Conservation (phyloP, 2,113 vertebrate genomes). For the Gymnobelideus leadbeateri region DNA sequence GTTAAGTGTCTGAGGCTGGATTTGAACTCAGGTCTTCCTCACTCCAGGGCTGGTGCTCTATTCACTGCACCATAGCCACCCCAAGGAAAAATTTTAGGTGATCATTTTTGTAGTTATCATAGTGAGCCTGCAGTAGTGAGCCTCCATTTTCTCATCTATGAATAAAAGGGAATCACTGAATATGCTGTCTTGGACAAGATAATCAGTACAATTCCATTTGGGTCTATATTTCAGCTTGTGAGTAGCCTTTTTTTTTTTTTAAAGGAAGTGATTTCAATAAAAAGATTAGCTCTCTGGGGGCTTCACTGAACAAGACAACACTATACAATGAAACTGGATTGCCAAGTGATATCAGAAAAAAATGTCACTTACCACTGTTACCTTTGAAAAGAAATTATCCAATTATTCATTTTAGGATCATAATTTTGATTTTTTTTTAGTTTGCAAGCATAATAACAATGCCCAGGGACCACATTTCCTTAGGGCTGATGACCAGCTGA, state of each 20-base stretch:
- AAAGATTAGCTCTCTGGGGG: background rate
- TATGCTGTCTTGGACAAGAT: background rate
- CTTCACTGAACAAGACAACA: background rate
- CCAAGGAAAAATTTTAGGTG: background rate
- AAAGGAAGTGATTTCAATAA: background rate
- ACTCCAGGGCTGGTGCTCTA: too few relatives aligned
- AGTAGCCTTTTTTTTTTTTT: background rate
- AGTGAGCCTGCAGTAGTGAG: background rate
- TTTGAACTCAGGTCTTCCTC: too few relatives aligned
- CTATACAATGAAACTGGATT: background rate
- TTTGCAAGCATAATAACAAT: background rate
- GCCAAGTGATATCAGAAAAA: background rate
- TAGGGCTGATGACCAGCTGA: slow-evolving; percentile 55
- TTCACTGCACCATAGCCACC: too few relatives aligned
- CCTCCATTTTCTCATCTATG: background rate
- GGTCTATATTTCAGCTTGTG: background rate
- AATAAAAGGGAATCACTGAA: background rate
- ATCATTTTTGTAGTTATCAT: background rate
- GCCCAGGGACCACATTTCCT: slow-evolving; percentile 50
- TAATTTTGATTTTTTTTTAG: background rate
- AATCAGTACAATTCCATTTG: background rate
- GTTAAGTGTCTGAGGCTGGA: too few relatives aligned
- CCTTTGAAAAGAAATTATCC: background rate
- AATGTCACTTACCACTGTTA: background rate
- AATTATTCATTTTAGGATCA: background rate